Base-by-base conservation (phyloP, 2,888 invertebrate species). In the Brachylomia viminalis region DNA sequence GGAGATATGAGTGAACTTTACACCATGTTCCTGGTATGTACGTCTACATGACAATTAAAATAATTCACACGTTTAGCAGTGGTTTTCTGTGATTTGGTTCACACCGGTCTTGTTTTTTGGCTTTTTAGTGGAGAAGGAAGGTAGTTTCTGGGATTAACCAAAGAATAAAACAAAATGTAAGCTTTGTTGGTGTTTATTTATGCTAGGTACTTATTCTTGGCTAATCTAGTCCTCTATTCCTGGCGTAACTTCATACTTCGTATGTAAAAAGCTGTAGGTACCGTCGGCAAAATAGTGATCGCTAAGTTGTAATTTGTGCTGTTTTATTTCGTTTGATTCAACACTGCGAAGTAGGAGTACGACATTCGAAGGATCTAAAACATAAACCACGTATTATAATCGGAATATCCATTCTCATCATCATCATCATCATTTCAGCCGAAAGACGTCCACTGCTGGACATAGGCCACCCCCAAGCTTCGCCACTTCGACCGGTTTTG, bases 321-420 rank as follows among this genome's bases (percentile, higher is more conserved):
- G 33, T 30, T 23, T 80, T 77, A 76, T 59, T 80, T 77, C 72
- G 85, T 87, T 84, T 94, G 94, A 85, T 94, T 94, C 75, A 95
- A 87, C 13, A 95, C 94, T 2, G 95, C 95, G 69, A 95, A 94
- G 80, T 95, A 95, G 1, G 95, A 95, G 79, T 95, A 95, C 0
- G 95, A 95, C 93, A 93, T 94, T 10, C 95, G 92, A 1, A 95
- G 90, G 70, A 95, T 93, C 95, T 61, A 67, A 75, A 75, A 8
- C 6, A 56, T 27, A 56, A 56, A 56, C 27, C 17, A 58, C 15
- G 27, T 17, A 17, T 27, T 56, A 17, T 56, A 27, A 27, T 27
- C 7, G 8, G 8, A 58, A 17, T 30, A 30, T 58, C 17, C 27
- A 27, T 30, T 30, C 27, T 27, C 56, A 27, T 30, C 27, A 17